Evolutionary conservation across 1,140 invertebrate genomes (phyloP).

Genomic region (Atta cephalotes): DNA sequence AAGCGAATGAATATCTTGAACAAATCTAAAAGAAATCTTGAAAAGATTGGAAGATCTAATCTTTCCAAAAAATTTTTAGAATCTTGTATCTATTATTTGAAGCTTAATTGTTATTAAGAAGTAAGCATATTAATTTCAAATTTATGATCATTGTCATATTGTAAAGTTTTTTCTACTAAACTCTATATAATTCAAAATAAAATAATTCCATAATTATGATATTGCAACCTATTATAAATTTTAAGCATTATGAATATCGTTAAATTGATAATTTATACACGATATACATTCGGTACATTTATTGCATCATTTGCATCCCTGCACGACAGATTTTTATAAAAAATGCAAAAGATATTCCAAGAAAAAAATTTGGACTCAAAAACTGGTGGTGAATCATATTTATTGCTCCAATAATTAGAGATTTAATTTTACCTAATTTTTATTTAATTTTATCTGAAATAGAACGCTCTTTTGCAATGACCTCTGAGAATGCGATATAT

Average conservation of each 20-base stretch:
- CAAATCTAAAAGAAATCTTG: not conserved
- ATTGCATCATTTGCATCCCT: not conserved
- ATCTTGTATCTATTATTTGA: not conserved
- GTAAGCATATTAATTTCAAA: not conserved
- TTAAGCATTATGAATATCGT: not conserved
- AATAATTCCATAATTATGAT: not conserved
- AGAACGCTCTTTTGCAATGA: not conserved
- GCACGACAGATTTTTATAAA: not conserved
- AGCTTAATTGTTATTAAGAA: not conserved
- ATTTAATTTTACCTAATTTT: not conserved
- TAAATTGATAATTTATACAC: not conserved
- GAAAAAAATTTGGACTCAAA: not conserved
- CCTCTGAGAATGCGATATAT: slow-evolving; percentile 46
- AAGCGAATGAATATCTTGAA: not conserved
- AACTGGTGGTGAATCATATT: not conserved
- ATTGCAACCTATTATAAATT: not conserved
- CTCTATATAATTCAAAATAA: not conserved
- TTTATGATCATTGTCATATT: not conserved
- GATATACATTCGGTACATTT: not conserved
- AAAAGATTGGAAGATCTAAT: not conserved
- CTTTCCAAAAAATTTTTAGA: not conserved
- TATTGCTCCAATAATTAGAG: not conserved
- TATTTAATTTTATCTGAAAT: not conserved
- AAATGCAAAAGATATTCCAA: not conserved
- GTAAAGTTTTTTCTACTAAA: slow-evolving; percentile 8